Evolutionary conservation across 1,140 invertebrate species (phyloP).

Genomic region (Teleogryllus occipitalis): DNA sequence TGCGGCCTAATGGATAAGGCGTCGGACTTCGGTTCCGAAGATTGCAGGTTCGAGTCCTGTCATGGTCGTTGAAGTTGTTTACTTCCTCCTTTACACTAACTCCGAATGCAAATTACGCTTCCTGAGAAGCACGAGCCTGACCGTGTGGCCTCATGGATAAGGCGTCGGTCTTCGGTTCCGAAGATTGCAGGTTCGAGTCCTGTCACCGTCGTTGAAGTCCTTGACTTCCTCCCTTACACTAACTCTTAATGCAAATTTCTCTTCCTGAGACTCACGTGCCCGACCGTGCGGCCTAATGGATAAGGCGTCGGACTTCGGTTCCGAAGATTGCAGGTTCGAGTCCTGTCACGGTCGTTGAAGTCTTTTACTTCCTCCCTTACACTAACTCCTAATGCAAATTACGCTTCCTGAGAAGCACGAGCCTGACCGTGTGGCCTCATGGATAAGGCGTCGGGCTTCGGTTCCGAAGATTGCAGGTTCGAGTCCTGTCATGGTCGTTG

Average conservation of each 20-base stretch:
- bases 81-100: too few species aligned
- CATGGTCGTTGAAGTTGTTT: too few species aligned
- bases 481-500: slow-evolving; percentile 15
- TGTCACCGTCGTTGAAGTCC: slow-evolving; percentile 14
- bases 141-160: too few species aligned
- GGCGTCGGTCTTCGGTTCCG: slow-evolving; percentile 13
- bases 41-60: slow-evolving; percentile 16
- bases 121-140: too few species aligned
- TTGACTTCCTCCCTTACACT: too few species aligned
- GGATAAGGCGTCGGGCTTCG: slow-evolving; percentile 15
- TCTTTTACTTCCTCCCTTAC: too few species aligned
- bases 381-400: too few species aligned
- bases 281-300: slow-evolving; percentile 15
- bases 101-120: too few species aligned
- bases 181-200: slow-evolving; percentile 16
- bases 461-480: slow-evolving; percentile 15
- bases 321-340: slow-evolving; percentile 16
- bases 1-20: slow-evolving; percentile 15
- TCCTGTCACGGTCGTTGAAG: slow-evolving; percentile 16
- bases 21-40: slow-evolving; percentile 14
- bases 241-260: too few species aligned
- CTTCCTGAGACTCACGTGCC: too few species aligned
- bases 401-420: too few species aligned
- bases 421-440: too few species aligned
- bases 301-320: slow-evolving; percentile 14